phyloP scores from a whole-genome alignment of 2,797 vertebrate species.

The Peromyscus eremicus region DNA sequence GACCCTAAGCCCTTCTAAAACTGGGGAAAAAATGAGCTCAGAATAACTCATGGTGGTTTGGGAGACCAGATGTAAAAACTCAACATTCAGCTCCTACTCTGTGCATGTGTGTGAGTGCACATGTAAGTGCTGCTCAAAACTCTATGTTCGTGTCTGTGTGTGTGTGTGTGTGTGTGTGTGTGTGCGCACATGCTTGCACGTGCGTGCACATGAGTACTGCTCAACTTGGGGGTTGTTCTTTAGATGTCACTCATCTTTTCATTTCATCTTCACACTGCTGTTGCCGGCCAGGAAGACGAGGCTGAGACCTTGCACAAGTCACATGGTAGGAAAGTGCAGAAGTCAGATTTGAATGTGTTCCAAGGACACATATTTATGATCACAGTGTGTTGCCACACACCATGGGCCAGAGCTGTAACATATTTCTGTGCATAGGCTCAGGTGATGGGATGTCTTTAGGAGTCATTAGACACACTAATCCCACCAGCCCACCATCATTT shows the following conservation, averaged over 20 bases:
- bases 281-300: not conserved
- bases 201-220: too few relatives aligned
- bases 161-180: too few relatives aligned
- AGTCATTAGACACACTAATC: not conserved
- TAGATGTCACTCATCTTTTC: not conserved
- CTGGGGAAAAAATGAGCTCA: not conserved
- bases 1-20: not conserved
- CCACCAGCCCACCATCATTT: not conserved
- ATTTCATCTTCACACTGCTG: not conserved
- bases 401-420: not conserved
- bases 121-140: too few relatives aligned
- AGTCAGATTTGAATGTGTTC: not conserved
- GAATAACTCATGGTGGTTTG: not conserved
- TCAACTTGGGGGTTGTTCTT: not conserved
- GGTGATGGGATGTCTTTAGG: not conserved
- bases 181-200: too few relatives aligned
- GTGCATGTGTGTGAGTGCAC: not conserved
- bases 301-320: not conserved
- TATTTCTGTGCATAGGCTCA: not conserved
- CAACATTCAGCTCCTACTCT: not conserved
- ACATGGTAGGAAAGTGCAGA: not conserved
- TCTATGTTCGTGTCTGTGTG: not conserved
- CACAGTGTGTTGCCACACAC: accelerated
- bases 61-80: not conserved
- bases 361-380: not conserved